These are phyloP conservation scores for Troides aeacus DNA, from an alignment of 2,888 invertebrate species.

Conservation along the genomic window DNA sequence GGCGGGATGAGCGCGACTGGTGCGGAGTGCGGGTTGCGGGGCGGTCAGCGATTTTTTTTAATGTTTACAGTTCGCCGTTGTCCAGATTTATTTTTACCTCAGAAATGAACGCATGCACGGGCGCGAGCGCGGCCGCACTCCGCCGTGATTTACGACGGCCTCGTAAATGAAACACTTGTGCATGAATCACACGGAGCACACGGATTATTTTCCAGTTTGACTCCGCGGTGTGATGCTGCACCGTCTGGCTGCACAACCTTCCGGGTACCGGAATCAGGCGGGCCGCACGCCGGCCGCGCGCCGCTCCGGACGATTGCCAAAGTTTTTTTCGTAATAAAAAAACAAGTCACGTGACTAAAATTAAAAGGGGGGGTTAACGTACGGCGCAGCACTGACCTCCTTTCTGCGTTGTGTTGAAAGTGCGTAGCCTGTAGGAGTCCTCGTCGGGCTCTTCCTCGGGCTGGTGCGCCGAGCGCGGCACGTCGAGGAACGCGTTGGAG, in stretches of 20 bases:
- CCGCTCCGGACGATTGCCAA: conserved; percentile 55
- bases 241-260: conserved; percentile 47
- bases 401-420: conserved; percentile 95
- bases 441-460: conserved; percentile 86
- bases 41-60: conserved; percentile 8
- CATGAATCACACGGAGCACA: conserved; percentile 54
- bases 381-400: conserved; percentile 82
- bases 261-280: conserved; percentile 35
- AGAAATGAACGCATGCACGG: conserved; percentile 50
- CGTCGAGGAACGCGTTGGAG: conserved; percentile 86
- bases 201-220: too few species aligned
- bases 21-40: conserved; percentile 2
- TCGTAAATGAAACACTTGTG: conserved; percentile 54
- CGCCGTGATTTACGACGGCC: conserved; percentile 58
- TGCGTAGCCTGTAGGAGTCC: conserved; percentile 93
- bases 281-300: too few species aligned
- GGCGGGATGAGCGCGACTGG: too few species aligned
- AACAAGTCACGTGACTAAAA: conserved; percentile 52
- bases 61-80: conserved; percentile 23
- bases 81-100: conserved; percentile 60
- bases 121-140: conserved; percentile 45
- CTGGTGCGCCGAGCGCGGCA: conserved; percentile 72
- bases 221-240: conserved; percentile 33
- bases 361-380: conserved; percentile 64
- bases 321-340: conserved; percentile 58